Conservation (phyloP, 2,888 invertebrate species). For the Macrostomum cliftonense region DNA sequence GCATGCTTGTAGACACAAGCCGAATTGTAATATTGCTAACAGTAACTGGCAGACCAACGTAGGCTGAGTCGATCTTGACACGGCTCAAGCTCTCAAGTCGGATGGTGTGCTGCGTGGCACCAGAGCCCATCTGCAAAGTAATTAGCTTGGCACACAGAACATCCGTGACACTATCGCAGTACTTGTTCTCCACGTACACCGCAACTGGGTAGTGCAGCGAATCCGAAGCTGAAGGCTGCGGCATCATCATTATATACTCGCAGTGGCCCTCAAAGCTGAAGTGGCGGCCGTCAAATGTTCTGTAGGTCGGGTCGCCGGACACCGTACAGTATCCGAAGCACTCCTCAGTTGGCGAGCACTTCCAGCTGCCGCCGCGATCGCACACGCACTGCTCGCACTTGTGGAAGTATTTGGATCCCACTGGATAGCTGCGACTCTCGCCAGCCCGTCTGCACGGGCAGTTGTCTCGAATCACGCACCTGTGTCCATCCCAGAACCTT, state of each 20-base stretch:
- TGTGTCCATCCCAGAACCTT: conserved; percentile 12
- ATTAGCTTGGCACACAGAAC: conserved; percentile 13
- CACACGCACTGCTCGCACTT: conserved; percentile 14
- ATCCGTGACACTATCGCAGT: conserved; percentile 7
- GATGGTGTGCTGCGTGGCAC: conserved; percentile 2
- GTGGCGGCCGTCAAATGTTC: conserved; percentile 7
- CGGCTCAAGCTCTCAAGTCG: conserved; percentile 9
- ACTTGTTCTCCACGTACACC: conserved; percentile 14
- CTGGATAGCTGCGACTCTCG: conserved; percentile 11
- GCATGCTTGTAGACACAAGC: conserved; percentile 11
- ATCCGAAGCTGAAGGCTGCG: not conserved
- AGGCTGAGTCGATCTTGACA: conserved; percentile 8
- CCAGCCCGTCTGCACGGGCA: conserved; percentile 12
- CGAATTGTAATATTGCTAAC: conserved; percentile 10
- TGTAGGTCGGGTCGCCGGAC: conserved; percentile 11
- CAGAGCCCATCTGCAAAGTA: conserved; percentile 12
- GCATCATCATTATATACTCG: conserved; percentile 14
- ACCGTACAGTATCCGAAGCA: conserved; percentile 15
- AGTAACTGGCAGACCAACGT: conserved; percentile 11
- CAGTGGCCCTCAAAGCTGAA: conserved; percentile 13
- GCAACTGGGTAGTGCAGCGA: conserved; percentile 9
- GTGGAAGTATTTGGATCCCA: conserved; percentile 8
- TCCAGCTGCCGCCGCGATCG: conserved; percentile 13
- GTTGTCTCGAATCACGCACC: conserved; percentile 13
- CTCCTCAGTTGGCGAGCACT: conserved; percentile 11